Base-by-base conservation (phyloP, 2,888 invertebrate genomes). In the Ormyrus thymus region DNA sequence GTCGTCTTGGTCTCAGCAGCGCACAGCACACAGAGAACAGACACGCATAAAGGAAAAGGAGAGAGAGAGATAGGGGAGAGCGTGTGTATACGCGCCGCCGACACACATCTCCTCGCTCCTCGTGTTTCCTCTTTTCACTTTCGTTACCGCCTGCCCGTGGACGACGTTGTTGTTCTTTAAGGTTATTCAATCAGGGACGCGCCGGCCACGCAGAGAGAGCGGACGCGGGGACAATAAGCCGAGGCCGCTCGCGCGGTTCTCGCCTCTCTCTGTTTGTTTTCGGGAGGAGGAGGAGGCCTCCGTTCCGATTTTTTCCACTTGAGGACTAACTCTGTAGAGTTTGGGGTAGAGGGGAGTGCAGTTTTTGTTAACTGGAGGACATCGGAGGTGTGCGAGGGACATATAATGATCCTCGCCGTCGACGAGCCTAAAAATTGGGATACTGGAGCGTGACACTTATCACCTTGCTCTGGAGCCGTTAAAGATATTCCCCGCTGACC, bases 401-500 rank as follows among this genome's bases (percentile, higher is more conserved):
- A 74, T 76, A 86, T 86, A 29, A 89, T 87, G 88, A 86, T 85
- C 84, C 77, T 82, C 78, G 83, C 82, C 80, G 83, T 83, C 82
- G 81, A 83, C 82, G 77, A 71, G 77, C 76, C 72, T 78, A 84
- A 82, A 58, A 56, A 65, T 81, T 69, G 79, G 71, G 87, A 89
- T 87, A 89, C 89, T 87, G 90, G 90, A 90, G 90, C 86, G 89
- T 88, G 87, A 90, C 90, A 88, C 86, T 84, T 77, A 68, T 65
- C 29, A 29, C 29, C 66, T 76, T 80, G 83, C 85, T 79, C 86
- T 89, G 86, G 88, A 89, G 85, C 88, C 89, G 79, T 86, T 89
- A 85, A 90, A 90, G 86, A 89, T 89, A 87, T 89, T 89, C 84
- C 89, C 89, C 84, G 86, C 88, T 82, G 89, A 90, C 84, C 89